phyloP scores from a whole-genome alignment of 2,797 vertebrate genomes.

The Scleropages formosus region DNA sequence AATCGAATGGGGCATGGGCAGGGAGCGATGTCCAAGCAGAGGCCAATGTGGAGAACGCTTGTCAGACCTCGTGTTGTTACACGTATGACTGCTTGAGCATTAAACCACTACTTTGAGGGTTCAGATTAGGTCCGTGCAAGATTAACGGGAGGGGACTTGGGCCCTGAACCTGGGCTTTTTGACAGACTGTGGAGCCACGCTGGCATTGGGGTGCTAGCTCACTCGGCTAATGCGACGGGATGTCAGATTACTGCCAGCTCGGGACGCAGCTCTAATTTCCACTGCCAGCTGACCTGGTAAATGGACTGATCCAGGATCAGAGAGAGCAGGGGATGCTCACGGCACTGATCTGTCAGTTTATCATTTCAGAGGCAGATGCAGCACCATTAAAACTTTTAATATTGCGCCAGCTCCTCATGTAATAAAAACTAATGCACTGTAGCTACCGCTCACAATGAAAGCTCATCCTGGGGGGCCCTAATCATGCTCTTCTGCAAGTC shows the following conservation, averaged over 20 bases:
- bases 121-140: slow-evolving; percentile 51
- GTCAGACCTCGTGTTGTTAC: neutral
- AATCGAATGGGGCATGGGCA: neutral
- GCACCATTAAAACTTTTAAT: neutral
- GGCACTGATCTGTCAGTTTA: neutral
- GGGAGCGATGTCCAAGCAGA: slow-evolving; percentile 4
- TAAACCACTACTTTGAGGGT: slow-evolving; percentile 48
- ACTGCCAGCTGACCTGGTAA: no score
- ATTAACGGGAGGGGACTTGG: slow-evolving; percentile 59
- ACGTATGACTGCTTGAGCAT: slow-evolving; percentile 41
- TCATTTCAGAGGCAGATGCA: neutral
- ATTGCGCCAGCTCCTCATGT: neutral
- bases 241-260: slow-evolving; percentile 69
- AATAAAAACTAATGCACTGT: no score
- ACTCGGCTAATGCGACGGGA: slow-evolving; percentile 71
- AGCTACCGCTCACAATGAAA: no score
- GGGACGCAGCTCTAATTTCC: slow-evolving; percentile 56
- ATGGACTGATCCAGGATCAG: slow-evolving; percentile 11
- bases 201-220: slow-evolving; percentile 41
- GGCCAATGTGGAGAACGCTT: neutral
- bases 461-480: no score
- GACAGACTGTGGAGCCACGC: neutral
- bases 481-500: no score
- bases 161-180: slow-evolving; percentile 55
- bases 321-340: neutral